phyloP scores from a whole-genome alignment of 1,140 invertebrate genomes.

The Drosophila gunungcola region DNA sequence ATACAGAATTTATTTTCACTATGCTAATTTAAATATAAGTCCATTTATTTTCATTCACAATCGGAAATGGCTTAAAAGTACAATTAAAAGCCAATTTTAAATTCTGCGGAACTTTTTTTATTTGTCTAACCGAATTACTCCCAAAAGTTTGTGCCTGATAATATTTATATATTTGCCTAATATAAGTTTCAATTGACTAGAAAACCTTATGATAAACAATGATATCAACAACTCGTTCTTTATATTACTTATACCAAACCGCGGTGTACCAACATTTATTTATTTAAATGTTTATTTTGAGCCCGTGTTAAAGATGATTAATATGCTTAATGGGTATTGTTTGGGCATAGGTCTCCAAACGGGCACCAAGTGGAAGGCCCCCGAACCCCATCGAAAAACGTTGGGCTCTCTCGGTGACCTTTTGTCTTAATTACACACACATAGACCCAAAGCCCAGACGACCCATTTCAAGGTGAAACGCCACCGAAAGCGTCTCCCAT shows the following conservation, averaged over 20 bases:
- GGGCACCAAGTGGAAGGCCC: slow-evolving; percentile 25
- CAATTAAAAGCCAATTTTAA: neutral
- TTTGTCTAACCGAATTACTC: too few species aligned
- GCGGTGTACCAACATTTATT: slow-evolving; percentile 15
- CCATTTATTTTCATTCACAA: neutral
- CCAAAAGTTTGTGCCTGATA: too few species aligned
- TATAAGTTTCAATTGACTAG: neutral
- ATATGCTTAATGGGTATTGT: slow-evolving; percentile 40
- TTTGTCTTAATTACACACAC: slow-evolving; percentile 46
- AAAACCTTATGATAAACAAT: neutral
- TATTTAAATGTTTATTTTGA: slow-evolving; percentile 27
- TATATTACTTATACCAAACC: slow-evolving; percentile 30
- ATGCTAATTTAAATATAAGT: neutral
- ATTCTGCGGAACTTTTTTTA: neutral
- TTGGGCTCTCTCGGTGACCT: slow-evolving; percentile 22
- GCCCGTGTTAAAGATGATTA: slow-evolving; percentile 32
- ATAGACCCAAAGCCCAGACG: slow-evolving; percentile 10
- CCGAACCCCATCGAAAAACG: neutral
- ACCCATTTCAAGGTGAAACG: slow-evolving; percentile 43
- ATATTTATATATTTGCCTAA: too few species aligned
- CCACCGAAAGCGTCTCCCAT: slow-evolving; percentile 29
- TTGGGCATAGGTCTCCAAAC: slow-evolving; percentile 19
- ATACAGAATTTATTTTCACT: neutral
- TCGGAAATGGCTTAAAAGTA: neutral
- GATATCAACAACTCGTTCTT: slow-evolving; percentile 8